Conservation (phyloP, 2,113 vertebrate species). For the Corythaixoides concolor region DNA sequence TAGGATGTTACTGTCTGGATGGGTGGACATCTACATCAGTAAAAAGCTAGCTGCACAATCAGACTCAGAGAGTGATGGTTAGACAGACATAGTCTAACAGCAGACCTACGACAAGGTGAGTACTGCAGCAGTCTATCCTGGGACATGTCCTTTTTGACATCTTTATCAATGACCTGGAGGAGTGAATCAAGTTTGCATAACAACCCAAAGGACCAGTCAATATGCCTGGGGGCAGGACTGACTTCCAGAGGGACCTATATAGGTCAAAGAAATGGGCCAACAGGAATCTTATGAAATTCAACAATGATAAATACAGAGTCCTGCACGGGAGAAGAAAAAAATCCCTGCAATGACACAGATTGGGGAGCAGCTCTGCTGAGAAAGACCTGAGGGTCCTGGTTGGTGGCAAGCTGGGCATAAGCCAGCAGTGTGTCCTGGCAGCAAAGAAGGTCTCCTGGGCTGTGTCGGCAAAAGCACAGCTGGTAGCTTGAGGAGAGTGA, state of each 20-base stretch:
- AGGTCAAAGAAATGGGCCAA: not conserved
- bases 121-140: not conserved
- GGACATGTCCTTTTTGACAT: not conserved
- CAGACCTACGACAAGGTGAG: not conserved
- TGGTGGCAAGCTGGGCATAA: not conserved
- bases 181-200: not conserved
- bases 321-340: not conserved
- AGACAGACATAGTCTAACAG: not conserved
- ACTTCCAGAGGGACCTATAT: not conserved
- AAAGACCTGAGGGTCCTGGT: not conserved
- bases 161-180: not conserved
- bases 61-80: not conserved
- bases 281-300: not conserved
- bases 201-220: not conserved
- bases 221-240: not conserved
- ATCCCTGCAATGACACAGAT: not conserved
- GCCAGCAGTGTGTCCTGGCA: not conserved
- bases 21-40: not conserved
- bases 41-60: not conserved
- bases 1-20: not conserved
- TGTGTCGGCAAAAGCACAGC: not conserved
- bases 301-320: not conserved
- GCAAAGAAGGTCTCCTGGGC: not conserved
- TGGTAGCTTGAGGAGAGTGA: not conserved
- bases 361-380: not conserved